phyloP scores from a whole-genome alignment of 2,113 vertebrate species.

The Toxotes jaculatrix region DNA sequence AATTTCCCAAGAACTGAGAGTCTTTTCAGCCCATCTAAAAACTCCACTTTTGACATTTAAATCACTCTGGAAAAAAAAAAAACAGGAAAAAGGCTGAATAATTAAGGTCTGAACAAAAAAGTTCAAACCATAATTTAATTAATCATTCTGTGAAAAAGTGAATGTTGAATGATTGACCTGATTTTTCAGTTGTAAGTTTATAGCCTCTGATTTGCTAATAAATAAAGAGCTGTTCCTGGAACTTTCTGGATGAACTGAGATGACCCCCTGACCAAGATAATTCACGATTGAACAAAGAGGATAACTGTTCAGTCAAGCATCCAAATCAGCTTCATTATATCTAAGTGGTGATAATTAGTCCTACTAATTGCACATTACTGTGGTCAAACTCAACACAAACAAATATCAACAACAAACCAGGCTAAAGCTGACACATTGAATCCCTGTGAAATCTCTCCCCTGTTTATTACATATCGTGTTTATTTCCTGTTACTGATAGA shows the following conservation, averaged over 20 bases:
- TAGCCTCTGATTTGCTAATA: conserved; percentile 19
- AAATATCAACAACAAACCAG: not conserved
- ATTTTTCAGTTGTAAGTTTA: not conserved
- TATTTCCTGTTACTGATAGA: conserved; percentile 60
- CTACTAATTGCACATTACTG: conserved; percentile 25
- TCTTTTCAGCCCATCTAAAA: not conserved
- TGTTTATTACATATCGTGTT: conserved; percentile 52
- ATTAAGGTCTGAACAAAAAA: not conserved
- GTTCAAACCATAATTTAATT: not conserved
- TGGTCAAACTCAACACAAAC: conserved; percentile 11
- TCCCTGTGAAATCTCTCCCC: conserved; percentile 7
- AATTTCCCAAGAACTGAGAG: not conserved
- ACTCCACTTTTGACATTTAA: not conserved
- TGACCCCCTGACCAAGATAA: not conserved
- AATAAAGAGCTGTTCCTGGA: conserved; percentile 22
- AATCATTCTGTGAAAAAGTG: conserved; percentile 14
- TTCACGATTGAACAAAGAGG: conserved; percentile 7
- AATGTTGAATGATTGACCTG: not conserved
- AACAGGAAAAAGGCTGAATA: not conserved
- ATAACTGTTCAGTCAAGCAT: not conserved
- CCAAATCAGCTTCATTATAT: not conserved
- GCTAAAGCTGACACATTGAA: conserved; percentile 21
- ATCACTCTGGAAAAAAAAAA: not conserved
- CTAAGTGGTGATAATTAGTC: conserved; percentile 5
- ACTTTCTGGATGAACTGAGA: conserved; percentile 14